Evolutionary conservation across 2,113 vertebrate species (phyloP), one percentile per base, ranked within the genome.

Genomic region (Serinus canaria): DNA sequence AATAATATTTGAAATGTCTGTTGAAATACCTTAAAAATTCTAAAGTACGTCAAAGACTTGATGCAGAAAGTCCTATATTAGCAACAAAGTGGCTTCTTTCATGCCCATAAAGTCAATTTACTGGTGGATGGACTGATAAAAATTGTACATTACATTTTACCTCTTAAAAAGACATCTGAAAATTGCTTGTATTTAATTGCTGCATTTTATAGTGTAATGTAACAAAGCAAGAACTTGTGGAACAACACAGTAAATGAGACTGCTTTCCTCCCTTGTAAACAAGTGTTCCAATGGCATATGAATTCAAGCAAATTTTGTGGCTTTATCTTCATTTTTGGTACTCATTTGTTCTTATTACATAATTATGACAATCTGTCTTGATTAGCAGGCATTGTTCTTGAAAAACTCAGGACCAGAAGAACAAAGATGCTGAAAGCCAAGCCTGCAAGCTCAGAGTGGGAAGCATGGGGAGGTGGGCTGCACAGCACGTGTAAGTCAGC

Each of bases 21-120:
- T 90, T 91, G 87, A 87, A 91, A 67, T 8, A 69, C 63, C n/a
- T 93, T 95, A 46, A 88, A 91, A 93, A 85, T 47, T 73, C 63
- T 75, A 24, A 96, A 94, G 53, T 90, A 90, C 47, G 69, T 91
- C 76, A 92, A 89, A 52, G 23, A 60, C 15, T 83, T 58, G 46
- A 70, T 68, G n/a, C 87, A 75, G 41, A 53, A 92, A 67, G 39
- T 44, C 24, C 9, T 37, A 28, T 52, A 53, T 69, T 79, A 92
- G 24, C 39, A 81, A 47, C n/a, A 50, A 67, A 67, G 27, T 39
- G 19, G 2, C 4, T 13, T 90, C 47, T 62, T 60, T 67, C 47
- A 41, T 53, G 70, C 2, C 50, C 67, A 72, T 39, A 15, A 79
- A 41, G 25, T 44, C 33, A 74, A 49, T 77, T 89, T 94, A 52